Base-by-base conservation (phyloP, 64 coral and sea anemone genomes). In the Platygyra sinensis region DNA sequence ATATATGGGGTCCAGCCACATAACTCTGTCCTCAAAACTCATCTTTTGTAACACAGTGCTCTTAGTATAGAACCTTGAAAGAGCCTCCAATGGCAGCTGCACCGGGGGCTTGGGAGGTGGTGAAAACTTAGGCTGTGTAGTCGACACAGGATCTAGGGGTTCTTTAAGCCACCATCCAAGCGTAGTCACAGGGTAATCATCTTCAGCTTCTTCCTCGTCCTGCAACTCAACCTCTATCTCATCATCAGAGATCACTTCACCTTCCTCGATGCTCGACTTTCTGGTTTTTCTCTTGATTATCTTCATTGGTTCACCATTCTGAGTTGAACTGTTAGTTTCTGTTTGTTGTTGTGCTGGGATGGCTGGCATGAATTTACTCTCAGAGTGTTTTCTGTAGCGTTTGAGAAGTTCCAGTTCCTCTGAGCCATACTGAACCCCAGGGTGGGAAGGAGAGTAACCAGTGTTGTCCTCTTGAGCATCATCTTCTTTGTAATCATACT, bases 1-100 rank as follows among this genome's bases (percentile, higher is more conserved):
- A 74, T 90, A 96, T 42, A 96, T 90, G 67, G 95, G 95, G 54
- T 96, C 95, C 30, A 96, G 72, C 95, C 95, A 96, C 95, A 96
- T 93, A 13, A 96, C 87, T 25, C 95, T 87, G 52, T 96, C 95
- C 78, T 96, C 95, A 75, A 96, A 96, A 82, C 95, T 96, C 16
- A 96, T 74, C 57, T 88, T 96, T n/a, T 96, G 95, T 28, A 96
- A 28, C 5, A 93, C 87, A 42, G 95, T 96, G 72, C 95, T 94
- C 49, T 89, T 94, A 15, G 95, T 96, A 83, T 96, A 96, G 77
- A 97, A 97, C 73, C 95, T 87, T 29, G 95, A 93, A 2, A 97
- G 91, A 3, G 90, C 90, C 5, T 97, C 95, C 82, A 97, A 75
- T 14, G 95, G 95, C 27, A 97, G 85, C 64, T 88, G 93, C 17